phyloP scores from a whole-genome alignment of 2,113 vertebrate species.

The Corapipo altera region DNA sequence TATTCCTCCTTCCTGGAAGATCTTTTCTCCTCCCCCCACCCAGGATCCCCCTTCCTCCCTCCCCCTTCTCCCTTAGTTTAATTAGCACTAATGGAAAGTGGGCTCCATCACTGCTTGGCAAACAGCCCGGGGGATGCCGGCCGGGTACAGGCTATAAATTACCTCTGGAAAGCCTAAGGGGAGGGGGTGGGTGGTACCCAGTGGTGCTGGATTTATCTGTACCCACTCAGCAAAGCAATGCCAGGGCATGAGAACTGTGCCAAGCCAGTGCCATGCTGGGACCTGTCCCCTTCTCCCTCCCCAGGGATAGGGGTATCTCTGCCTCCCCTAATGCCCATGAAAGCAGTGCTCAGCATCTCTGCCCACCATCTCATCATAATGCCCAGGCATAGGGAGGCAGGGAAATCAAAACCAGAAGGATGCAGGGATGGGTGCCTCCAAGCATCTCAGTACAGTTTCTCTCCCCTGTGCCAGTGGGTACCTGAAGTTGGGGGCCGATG shows the following conservation, averaged over 20 bases:
- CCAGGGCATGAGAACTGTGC: neutral
- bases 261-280: neutral
- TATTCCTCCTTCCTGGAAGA: conserved; percentile 33
- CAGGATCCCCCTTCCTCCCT: conserved; percentile 13
- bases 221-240: neutral
- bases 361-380: neutral
- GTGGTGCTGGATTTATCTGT: neutral
- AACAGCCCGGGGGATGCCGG: conserved; percentile 55
- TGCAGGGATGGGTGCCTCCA: neutral
- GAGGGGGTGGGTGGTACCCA: neutral
- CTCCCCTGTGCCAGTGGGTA: conserved; percentile 2
- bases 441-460: neutral
- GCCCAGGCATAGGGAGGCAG: neutral
- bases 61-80: conserved; percentile 40
- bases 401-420: neutral
- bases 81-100: conserved; percentile 71
- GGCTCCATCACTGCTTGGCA: conserved; percentile 66
- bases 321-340: neutral
- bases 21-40: neutral
- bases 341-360: neutral
- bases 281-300: neutral
- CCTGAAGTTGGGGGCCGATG: conserved; percentile 91
- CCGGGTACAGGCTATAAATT: conserved; percentile 66
- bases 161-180: conserved; percentile 33
- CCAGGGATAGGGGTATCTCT: neutral